A percentile compares a stretch with the other conserved stretches of the same genome.
phyloP scores from a whole-genome alignment of 2,797 vertebrate species.

The Notolabrus celidotus region DNA sequence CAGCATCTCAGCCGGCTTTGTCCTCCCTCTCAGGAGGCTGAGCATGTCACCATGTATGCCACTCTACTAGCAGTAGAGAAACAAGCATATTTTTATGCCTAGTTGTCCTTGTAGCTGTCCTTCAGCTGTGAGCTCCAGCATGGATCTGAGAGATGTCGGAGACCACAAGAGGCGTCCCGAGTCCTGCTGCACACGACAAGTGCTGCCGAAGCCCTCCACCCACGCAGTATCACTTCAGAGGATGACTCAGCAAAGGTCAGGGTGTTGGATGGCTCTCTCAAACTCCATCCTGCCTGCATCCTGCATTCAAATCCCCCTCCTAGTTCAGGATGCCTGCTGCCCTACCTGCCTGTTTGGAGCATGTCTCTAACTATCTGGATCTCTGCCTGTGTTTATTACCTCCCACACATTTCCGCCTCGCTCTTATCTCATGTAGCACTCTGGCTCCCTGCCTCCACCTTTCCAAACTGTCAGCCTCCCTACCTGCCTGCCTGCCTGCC shows the following conservation, averaged over 20 bases:
- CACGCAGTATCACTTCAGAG: slow-evolving; percentile 56
- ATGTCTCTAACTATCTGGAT: slow-evolving; percentile 57
- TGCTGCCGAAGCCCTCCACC: slow-evolving; percentile 49
- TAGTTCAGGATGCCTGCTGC: slow-evolving; percentile 39
- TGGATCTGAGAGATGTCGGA: slow-evolving; percentile 46
- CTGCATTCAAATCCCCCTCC: slow-evolving; percentile 2
- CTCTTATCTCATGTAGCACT: slow-evolving; percentile 51
- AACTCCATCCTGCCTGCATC: slow-evolving; percentile 39
- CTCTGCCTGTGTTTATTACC: slow-evolving; percentile 54
- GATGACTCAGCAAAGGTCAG: slow-evolving; percentile 78
- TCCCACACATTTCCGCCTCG: slow-evolving; percentile 46
- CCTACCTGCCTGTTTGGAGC: slow-evolving; percentile 60
- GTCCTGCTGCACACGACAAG: slow-evolving; percentile 50
- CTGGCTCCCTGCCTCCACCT: slow-evolving; percentile 58
- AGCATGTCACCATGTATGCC: slow-evolving; percentile 62
- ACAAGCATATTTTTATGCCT: slow-evolving; percentile 45
- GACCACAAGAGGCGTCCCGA: slow-evolving; percentile 32
- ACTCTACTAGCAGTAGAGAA: slow-evolving; percentile 23
- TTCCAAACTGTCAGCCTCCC: slow-evolving; percentile 42
- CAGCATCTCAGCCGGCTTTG: slow-evolving; percentile 62
- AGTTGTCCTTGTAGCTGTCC: slow-evolving; percentile 74
- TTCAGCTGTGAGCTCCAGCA: slow-evolving; percentile 60
- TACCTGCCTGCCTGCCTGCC: slow-evolving; percentile 37
- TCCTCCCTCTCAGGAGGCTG: slow-evolving; percentile 54
- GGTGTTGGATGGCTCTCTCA: slow-evolving; percentile 57